Evolutionary conservation across 2,797 vertebrate species (phyloP).

Genomic region (Falco peregrinus): DNA sequence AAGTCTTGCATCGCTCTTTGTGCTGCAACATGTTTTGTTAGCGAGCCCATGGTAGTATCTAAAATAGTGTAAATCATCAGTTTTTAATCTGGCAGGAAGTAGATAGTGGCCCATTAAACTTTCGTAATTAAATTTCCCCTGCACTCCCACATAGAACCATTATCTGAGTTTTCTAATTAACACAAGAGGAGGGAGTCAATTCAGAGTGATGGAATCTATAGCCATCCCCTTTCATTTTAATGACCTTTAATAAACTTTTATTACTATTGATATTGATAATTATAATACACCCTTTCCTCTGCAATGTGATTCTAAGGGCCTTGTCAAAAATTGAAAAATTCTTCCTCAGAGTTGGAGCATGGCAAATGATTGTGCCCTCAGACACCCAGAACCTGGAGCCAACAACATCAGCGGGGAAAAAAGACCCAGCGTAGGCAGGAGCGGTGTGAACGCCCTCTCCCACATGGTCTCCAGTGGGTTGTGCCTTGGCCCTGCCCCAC

Average conservation of each 20-base stretch:
- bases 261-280: slow-evolving; percentile 96
- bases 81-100: slow-evolving; percentile 85
- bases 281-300: slow-evolving; percentile 92
- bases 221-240: slow-evolving; percentile 97
- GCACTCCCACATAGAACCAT: slow-evolving; percentile 93
- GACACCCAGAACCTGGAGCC: neutral
- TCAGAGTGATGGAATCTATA: slow-evolving; percentile 93
- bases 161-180: slow-evolving; percentile 99
- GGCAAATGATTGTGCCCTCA: slow-evolving; percentile 9
- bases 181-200: slow-evolving; percentile 95
- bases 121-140: slow-evolving; percentile 94
- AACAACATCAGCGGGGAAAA: neutral
- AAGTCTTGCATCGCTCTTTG: slow-evolving; percentile 64
- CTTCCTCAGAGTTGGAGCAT: slow-evolving; percentile 67
- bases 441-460: neutral
- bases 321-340: slow-evolving; percentile 78
- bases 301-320: slow-evolving; percentile 81
- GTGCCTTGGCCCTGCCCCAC: neutral
- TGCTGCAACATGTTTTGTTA: slow-evolving; percentile 77
- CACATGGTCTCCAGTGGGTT: neutral
- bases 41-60: slow-evolving; percentile 65
- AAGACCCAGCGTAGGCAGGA: neutral
- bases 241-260: slow-evolving; percentile 99
- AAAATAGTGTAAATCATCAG: slow-evolving; percentile 83
- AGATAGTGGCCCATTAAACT: slow-evolving; percentile 92